Base-by-base conservation (phyloP, 2,113 vertebrate genomes). In the Sylvia atricapilla region DNA sequence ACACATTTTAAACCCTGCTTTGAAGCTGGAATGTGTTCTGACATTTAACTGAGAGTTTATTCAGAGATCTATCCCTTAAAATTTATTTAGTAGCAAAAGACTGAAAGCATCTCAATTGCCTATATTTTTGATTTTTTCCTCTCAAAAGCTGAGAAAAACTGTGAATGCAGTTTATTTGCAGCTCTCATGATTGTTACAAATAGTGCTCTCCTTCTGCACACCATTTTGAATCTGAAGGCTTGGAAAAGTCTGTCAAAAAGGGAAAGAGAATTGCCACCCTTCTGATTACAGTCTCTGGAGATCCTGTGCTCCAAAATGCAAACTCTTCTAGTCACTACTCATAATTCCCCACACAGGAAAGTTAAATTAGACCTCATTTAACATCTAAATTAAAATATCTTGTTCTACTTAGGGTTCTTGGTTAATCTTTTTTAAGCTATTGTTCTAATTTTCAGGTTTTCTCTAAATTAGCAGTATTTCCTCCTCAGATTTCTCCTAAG, bases 31-130 rank as follows among this genome's bases (percentile, higher is more conserved):
- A 86, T 96, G 39, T 76, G 80, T 95, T 92, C 89, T 97, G 95
- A 96, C 82, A 94, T 97, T 96, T 96, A 76, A 49, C 70, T 70
- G 68, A 47, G 86, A 30, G 27, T 92, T 96, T 93, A 84, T 95
- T 86, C 39, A 55, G 43, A 58, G 37, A 72, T 63, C 69, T 19
- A 73, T 90, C 66, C 37, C 74, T 81, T 86, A 69, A 91, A 83
- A 56, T 85, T 41, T 83, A 90, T 92, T 89, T 88, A 91, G 69
- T 63, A 75, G 60, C 35, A 68, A 73, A 85, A 68, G 37, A 81
- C 13, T 49, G 46, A 64, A 87, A 89, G 64, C 19, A 24, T 74
- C 52, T 81, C 62, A 25, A 18, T 81, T 89, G 77, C 66, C 21
- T 11, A 15, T 41, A 30, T 13, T 80, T 76, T 20, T 66, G 78